Evolutionary conservation across 2,797 vertebrate genomes (phyloP).

Genomic region (Crocidura indochinensis): DNA sequence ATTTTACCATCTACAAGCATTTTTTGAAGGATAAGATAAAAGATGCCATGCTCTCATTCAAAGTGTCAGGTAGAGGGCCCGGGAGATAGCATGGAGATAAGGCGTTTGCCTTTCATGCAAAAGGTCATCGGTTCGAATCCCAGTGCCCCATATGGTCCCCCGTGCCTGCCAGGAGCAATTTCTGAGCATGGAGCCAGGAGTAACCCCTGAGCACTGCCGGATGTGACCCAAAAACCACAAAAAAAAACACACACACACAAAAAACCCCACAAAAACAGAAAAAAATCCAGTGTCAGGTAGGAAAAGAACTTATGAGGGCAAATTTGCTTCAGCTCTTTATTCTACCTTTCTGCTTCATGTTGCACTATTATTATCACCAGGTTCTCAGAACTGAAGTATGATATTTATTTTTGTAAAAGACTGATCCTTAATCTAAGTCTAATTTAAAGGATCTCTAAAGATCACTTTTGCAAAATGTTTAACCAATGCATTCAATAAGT

Average conservation of each 20-base stretch:
- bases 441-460: background rate
- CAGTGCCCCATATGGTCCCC: too few relatives aligned
- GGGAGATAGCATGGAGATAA: too few relatives aligned
- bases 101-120: too few relatives aligned
- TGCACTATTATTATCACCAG: background rate
- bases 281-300: too few relatives aligned
- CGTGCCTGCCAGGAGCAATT: too few relatives aligned
- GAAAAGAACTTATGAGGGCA: background rate
- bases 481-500: slow-evolving; percentile 13
- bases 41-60: background rate
- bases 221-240: too few relatives aligned
- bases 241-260: too few relatives aligned
- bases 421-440: background rate
- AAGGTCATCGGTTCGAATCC: too few relatives aligned
- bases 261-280: too few relatives aligned
- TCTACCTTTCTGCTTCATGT: background rate
- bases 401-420: background rate
- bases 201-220: too few relatives aligned
- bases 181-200: too few relatives aligned
- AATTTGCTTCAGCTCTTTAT: background rate
- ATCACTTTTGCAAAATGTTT: background rate
- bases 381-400: background rate
- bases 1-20: background rate
- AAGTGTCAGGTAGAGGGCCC: too few relatives aligned
- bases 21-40: background rate